Base-by-base conservation (phyloP, 1,140 invertebrate genomes). In the Zaprionus ornatus region DNA sequence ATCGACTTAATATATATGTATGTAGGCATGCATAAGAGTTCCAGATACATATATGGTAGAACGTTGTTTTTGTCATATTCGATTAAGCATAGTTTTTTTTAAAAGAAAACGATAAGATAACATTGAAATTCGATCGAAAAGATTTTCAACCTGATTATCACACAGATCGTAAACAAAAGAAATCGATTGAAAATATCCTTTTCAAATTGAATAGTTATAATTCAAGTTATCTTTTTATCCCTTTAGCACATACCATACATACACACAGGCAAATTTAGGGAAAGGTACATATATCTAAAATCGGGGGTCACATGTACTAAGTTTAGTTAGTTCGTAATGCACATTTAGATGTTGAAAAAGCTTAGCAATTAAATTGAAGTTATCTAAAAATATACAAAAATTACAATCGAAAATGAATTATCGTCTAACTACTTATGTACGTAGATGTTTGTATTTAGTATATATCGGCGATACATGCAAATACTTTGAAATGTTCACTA, bases 281-380 rank as follows among this genome's bases (percentile, higher is more conserved):
- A 50, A 68, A 69, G n/a, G 29, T 21, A 40, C 35, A 27, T 21
- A 40, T 54, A 19, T 69, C 45, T 52, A 69, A 69, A 69, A 69
- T 29, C 27, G 9, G 35, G 63, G 21, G 2, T 10, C 61, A 50
- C 61, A 25, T 71, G 29, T 50, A 74, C 52, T 60, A 59, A 25
- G 50, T 57, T 27, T 66, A 64, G 35, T 54, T 45, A 70, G 27
- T 52, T 61, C 57, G 29, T 76, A 77, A 70, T 85, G 74, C 68
- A 81, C 78, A 85, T 82, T 77, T 71, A 81, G 79, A 80, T 74
- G 73, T 59, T 79, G 72, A 85, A 85, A 80, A 80, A 74, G 82
- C 78, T 73, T 68, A 85, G 69, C 82, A 85, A 81, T 81, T 81
- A 60, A 84, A 85, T 74, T 61, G 74, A 84, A 84, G 61, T 82